A percentile compares a stretch with the other conserved stretches of the same genome.
Evolutionary conservation across 2,888 invertebrate species (phyloP).

Genomic region (Cecidostiba fungosa): DNA sequence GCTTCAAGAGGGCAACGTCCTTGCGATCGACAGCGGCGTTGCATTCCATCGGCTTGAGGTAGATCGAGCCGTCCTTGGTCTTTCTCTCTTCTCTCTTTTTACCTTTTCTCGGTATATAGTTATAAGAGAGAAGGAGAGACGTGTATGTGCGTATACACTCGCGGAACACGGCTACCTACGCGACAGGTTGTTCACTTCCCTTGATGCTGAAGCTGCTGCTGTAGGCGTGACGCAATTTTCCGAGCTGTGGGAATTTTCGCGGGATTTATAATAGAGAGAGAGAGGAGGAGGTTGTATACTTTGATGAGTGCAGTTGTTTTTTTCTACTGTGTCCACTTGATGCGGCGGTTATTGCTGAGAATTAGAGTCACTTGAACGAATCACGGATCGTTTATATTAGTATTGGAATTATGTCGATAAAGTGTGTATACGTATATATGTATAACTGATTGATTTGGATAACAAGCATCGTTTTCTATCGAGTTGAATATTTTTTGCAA

Average conservation of each 20-base stretch:
- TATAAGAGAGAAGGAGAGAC: background rate
- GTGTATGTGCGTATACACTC: background rate
- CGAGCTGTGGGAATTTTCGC: background rate
- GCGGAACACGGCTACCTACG: slow-evolving; percentile 1
- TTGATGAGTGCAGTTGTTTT: no score
- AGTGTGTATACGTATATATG: background rate
- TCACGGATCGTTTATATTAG: background rate
- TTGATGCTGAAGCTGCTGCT: background rate
- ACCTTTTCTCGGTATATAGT: background rate
- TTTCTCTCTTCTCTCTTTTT: slow-evolving; percentile 26
- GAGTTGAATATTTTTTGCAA: background rate
- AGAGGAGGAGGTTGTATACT: no score
- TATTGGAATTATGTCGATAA: background rate
- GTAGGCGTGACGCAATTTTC: slow-evolving; percentile 32
- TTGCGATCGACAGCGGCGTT: slow-evolving; percentile 61
- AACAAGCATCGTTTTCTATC: no score
- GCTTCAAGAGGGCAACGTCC: slow-evolving; percentile 65
- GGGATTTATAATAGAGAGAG: no score
- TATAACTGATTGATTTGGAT: no score
- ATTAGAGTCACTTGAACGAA: background rate
- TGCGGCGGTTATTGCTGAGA: background rate
- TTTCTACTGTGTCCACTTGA: background rate
- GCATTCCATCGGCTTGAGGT: slow-evolving; percentile 68
- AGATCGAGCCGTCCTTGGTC: slow-evolving; percentile 66
- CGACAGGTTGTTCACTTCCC: slow-evolving; percentile 41